A percentile compares a stretch with the other conserved stretches of the same genome.
Evolutionary conservation across 1,140 invertebrate species (phyloP).

Genomic region (Zelostemma sp.): DNA sequence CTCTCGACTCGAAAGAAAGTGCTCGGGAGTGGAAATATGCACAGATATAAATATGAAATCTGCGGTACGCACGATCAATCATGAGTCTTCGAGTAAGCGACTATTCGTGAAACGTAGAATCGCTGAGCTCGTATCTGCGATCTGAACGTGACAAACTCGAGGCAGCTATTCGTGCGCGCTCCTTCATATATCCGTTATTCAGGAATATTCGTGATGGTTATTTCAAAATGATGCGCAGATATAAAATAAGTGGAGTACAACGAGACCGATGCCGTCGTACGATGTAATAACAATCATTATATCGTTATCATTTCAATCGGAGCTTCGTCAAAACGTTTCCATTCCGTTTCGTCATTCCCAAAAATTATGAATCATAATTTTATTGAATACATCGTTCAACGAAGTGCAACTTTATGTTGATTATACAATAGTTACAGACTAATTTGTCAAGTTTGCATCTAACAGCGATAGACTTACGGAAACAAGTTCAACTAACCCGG

Average conservation of each 20-base stretch:
- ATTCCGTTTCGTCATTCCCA: too few relatives aligned
- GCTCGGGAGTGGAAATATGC: constrained; percentile 43
- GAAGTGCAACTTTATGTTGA: background rate
- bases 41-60: constrained; percentile 48
- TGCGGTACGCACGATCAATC: constrained; percentile 47
- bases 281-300: constrained; percentile 47
- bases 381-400: constrained; percentile 7
- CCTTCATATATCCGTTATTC: constrained; percentile 51
- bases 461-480: background rate
- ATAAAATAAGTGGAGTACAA: constrained; percentile 41
- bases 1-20: constrained; percentile 20
- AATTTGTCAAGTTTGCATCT: background rate
- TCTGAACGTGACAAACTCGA: constrained; percentile 50
- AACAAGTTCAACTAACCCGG: background rate
- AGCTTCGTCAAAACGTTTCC: too few relatives aligned
- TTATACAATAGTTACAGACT: background rate
- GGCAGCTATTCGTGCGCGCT: constrained; percentile 45
- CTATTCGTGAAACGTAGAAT: constrained; percentile 51
- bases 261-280: constrained; percentile 25
- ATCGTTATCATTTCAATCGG: too few relatives aligned
- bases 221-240: constrained; percentile 38
- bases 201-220: constrained; percentile 46
- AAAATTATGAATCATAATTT: constrained; percentile 46
- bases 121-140: constrained; percentile 51
- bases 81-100: constrained; percentile 42